phyloP scores from a whole-genome alignment of 2,113 vertebrate species.

The Antechinus stuartii region DNA sequence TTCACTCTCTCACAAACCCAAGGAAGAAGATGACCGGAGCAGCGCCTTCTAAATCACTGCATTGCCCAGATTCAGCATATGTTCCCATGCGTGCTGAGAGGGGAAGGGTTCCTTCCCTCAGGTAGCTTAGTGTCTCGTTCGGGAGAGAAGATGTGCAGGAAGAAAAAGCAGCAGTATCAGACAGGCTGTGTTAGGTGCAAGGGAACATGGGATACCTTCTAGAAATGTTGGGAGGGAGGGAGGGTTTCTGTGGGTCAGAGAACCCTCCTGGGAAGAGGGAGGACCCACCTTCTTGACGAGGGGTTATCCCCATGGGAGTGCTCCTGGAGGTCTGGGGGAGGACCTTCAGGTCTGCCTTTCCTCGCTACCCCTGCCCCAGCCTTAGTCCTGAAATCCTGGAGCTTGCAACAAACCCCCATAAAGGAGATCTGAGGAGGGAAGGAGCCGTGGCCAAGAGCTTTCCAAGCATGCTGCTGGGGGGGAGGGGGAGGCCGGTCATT shows the following conservation, averaged over 20 bases:
- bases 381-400: background rate
- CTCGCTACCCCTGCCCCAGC: background rate
- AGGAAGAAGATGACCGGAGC: background rate
- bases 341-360: background rate
- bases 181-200: background rate
- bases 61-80: background rate
- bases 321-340: background rate
- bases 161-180: background rate
- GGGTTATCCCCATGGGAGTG: background rate
- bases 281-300: background rate
- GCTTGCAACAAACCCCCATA: background rate
- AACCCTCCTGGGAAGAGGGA: background rate
- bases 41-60: background rate
- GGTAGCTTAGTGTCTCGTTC: background rate
- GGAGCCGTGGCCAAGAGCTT: background rate
- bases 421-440: background rate
- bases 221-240: background rate
- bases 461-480: background rate
- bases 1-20: background rate
- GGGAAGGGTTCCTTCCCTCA: background rate
- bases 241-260: background rate
- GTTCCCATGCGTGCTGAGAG: background rate
- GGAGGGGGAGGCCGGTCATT: background rate
- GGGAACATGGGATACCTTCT: background rate
- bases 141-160: background rate